Evolutionary conservation across 2,113 vertebrate genomes (phyloP).

Genomic region (Otis tarda): DNA sequence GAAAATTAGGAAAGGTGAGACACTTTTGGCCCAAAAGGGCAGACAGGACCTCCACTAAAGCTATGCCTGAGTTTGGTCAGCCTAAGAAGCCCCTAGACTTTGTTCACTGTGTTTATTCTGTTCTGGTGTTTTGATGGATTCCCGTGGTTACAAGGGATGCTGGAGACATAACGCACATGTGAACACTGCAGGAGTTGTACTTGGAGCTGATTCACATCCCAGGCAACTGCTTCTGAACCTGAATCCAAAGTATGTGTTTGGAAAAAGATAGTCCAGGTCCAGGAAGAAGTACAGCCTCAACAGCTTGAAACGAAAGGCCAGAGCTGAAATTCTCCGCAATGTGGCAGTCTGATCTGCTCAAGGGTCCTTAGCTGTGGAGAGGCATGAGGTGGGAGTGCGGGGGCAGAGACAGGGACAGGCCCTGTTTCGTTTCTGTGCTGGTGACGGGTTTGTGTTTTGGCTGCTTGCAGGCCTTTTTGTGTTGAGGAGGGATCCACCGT

Average conservation of each 20-base stretch:
- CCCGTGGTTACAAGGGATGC: rapidly evolving
- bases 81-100: neutral
- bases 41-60: neutral
- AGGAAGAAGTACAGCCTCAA: neutral
- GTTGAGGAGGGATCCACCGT: neutral
- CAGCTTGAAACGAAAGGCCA: neutral
- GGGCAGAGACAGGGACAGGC: neutral
- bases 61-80: neutral
- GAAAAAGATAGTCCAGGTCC: neutral
- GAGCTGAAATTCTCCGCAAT: neutral
- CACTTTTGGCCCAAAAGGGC: neutral
- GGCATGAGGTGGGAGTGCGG: neutral
- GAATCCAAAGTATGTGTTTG: neutral
- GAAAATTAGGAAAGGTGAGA: neutral
- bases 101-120: neutral
- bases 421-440: neutral
- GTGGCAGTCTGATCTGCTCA: neutral
- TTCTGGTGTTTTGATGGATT: neutral
- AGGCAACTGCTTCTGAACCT: neutral
- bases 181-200: neutral
- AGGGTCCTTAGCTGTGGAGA: neutral
- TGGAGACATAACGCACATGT: neutral
- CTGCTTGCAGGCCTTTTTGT: neutral
- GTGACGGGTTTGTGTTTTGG: neutral
- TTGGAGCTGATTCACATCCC: neutral